Base-by-base conservation (phyloP, 2,888 invertebrate genomes). In the Melipona beecheii region DNA sequence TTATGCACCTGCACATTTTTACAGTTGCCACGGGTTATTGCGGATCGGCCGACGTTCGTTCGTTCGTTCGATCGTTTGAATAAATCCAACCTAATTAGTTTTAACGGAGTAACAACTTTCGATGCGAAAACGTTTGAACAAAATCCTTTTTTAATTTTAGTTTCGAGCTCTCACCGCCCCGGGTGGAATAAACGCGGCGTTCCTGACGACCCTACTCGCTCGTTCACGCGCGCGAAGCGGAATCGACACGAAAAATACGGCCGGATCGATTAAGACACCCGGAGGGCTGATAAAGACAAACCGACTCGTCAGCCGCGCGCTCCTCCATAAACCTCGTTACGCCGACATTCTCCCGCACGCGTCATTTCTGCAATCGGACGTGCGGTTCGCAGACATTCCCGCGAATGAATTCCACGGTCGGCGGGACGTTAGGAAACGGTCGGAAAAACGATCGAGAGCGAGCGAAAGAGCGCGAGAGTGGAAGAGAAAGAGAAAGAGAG, bases 381-480 rank as follows among this genome's bases (percentile, higher is more conserved):
- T 78, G 77, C 82, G 71, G 73, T 62, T 76, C 68, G 65, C 71
- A 79, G 77, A 88, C 84, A 82, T 82, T 78, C 74, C 52, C 80
- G 77, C 86, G 9, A 89, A 89, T 90, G 90, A 89, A 90, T 89
- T 90, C 83, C 89, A 73, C 84, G 75, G 56, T 54, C 27, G 60
- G 43, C 60, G 75, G 75, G 82, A 78, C 89, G 85, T 88, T 89
- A 90, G 90, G 90, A 83, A 90, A 87, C 83, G 82, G 70, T 64
- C 71, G 89, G 85, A 81, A 87, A 87, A 87, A 86, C 83, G 87
- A 64, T 56, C 21, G 31, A 49, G 21, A 24, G 56, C 15, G n/a
- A 58, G 64, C 62, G 72, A 65, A 68, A 50, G 64, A 21, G 58
- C n/a, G 31, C 19, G 60, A 70, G 36, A 13, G 62, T 15, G 68